Base-by-base conservation (phyloP, 2,888 invertebrate genomes). In the Epirrhoe tristata region DNA sequence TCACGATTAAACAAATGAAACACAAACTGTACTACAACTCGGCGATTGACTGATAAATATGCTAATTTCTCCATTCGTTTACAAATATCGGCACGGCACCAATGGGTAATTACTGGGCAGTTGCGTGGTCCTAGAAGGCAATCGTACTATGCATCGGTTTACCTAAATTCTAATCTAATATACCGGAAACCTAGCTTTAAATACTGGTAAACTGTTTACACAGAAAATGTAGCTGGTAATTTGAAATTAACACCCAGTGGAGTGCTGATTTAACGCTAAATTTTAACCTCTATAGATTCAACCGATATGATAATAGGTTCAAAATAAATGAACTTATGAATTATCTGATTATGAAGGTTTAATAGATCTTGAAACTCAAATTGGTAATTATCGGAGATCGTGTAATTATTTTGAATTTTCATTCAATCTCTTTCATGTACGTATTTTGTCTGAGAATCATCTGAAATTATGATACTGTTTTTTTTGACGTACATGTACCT, bases 41-140 rank as follows among this genome's bases (percentile, higher is more conserved):
- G 46, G 31, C 50, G 65, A 65, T 55, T 32, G 59, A 46, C 59
- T 56, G 65, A 65, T 65, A 65, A 60, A 55, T 50, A 55, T 58
- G 52, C 43, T 50, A 54, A 59, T 65, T 31, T 31, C 17, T 39
- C 36, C 31, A 34, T 39, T 51, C 10, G 17, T 32, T 43, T 36
- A 59, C 65, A 59, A 59, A 65, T 54, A 58, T 34, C 56, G 55
- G 12, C 34, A 31, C 36, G 48, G 48, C 39, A 43, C 10, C 55
- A 55, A 55, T 65, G 12, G 50, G 46, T 65, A 60, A 65, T 65
- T 66, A 66, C 50, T 39, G 46, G 56, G 32, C 39, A 57, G 50
- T 66, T 46, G 51, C 60, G 60, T 60, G 43, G 32, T 53, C 39
- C 24, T 34, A 54, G 55, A 7, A 36, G 39, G 12, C 39, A 12